Percentiles rank a stretch among this genome's conserved stretches.
Evolutionary conservation across 2,797 vertebrate species (phyloP).

Genomic region (Erpetoichthys calabaricus): DNA sequence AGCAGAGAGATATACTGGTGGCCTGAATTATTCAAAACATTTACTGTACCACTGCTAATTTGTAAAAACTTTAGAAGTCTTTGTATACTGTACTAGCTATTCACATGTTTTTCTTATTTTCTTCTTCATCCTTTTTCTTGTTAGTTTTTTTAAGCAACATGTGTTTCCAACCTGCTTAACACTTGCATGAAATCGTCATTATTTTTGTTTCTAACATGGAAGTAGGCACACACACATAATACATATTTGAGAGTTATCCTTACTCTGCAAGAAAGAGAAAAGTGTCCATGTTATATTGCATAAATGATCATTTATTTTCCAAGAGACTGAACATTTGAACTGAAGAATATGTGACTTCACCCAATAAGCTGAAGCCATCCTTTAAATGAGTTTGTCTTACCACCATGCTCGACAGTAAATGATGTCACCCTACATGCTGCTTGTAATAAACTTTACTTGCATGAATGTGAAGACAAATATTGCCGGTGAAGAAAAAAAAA

Average conservation of each 20-base stretch:
- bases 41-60: slow-evolving; percentile 47
- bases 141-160: slow-evolving; percentile 32
- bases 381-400: slow-evolving; percentile 64
- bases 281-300: slow-evolving; percentile 53
- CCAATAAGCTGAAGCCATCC: slow-evolving; percentile 54
- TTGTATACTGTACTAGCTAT: slow-evolving; percentile 7
- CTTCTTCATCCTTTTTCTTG: slow-evolving; percentile 29
- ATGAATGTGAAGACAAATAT: slow-evolving; percentile 66
- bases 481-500: slow-evolving; percentile 45
- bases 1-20: slow-evolving; percentile 66
- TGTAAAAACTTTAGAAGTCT: slow-evolving; percentile 36
- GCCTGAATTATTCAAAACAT: slow-evolving; percentile 57
- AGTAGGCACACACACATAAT: no score
- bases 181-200: slow-evolving; percentile 39
- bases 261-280: slow-evolving; percentile 44
- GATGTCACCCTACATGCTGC: slow-evolving; percentile 74
- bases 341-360: slow-evolving; percentile 52
- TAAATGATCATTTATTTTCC: slow-evolving; percentile 64
- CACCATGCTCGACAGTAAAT: slow-evolving; percentile 67
- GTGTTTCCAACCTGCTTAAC: slow-evolving; percentile 38
- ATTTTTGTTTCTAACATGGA: slow-evolving; percentile 50
- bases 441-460: slow-evolving; percentile 74
- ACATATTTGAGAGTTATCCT: no score
- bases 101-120: slow-evolving; percentile 26
- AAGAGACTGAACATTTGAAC: slow-evolving; percentile 31